phyloP scores from a whole-genome alignment of 1,140 invertebrate genomes.

The Papilio helenus region DNA sequence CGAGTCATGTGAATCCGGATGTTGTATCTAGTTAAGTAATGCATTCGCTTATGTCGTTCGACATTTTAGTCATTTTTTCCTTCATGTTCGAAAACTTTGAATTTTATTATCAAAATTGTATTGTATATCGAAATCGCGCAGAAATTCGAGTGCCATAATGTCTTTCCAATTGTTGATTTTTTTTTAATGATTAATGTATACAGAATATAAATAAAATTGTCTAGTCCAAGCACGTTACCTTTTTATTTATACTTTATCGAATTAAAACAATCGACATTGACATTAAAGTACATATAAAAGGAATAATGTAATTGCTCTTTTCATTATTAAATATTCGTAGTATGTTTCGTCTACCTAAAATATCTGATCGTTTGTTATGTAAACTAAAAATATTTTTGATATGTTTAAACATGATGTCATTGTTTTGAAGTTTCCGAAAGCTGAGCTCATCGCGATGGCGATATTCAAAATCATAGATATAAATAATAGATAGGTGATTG shows the following conservation, averaged over 20 bases:
- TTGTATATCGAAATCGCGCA: not conserved
- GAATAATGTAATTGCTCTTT: no score
- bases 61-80: slow-evolving; percentile 5
- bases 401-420: not conserved
- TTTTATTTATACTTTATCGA: slow-evolving; percentile 3
- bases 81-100: not conserved
- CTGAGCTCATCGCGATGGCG: not conserved
- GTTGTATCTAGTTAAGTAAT: not conserved
- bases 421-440: not conserved
- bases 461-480: no score
- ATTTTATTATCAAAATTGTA: not conserved
- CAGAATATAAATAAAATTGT: slow-evolving; percentile 24
- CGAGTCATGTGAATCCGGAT: not conserved
- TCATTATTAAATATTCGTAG: not conserved
- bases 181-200: slow-evolving; percentile 9
- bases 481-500: no score
- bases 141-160: slow-evolving; percentile 31
- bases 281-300: slow-evolving; percentile 17
- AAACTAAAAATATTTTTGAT: not conserved
- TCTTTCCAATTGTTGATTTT: slow-evolving; percentile 34
- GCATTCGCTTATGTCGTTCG: not conserved
- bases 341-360: slow-evolving; percentile 2
- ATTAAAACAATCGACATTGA: not conserved
- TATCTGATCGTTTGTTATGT: not conserved
- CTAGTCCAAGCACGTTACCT: slow-evolving; percentile 28